A percentile compares a stretch with the other conserved stretches of the same genome.
Conservation (phyloP, 2,888 invertebrate species). For the Andrena dorsata region DNA sequence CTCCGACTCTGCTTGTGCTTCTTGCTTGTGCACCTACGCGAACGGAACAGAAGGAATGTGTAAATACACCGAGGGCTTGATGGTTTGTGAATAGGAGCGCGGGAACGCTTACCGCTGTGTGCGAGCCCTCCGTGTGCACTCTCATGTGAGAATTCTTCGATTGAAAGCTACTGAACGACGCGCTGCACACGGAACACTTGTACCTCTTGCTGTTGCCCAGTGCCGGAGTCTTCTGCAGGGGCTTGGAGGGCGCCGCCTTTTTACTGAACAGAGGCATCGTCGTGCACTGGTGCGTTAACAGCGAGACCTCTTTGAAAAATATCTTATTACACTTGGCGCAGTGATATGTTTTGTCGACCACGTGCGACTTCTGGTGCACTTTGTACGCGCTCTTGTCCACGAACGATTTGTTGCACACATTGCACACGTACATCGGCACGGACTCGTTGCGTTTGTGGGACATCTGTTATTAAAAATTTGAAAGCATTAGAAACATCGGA, state of each 20-base stretch:
- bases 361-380: constrained; percentile 77
- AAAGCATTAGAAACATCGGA: neutral
- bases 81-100: neutral
- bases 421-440: constrained; percentile 66
- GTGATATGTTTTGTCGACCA: constrained; percentile 78
- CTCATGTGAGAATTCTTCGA: constrained; percentile 78
- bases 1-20: constrained; percentile 65
- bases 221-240: constrained; percentile 58
- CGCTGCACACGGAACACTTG: constrained; percentile 76
- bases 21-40: constrained; percentile 60
- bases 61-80: neutral
- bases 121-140: constrained; percentile 65
- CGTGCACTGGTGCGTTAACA: constrained; percentile 78
- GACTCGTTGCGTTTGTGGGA: constrained; percentile 75
- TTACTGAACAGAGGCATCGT: constrained; percentile 64
- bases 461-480: constrained; percentile 59
- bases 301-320: constrained; percentile 80
- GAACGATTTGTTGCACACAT: constrained; percentile 75
- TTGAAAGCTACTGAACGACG: constrained; percentile 74
- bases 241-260: constrained; percentile 63
- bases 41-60: constrained; percentile 23
- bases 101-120: constrained; percentile 29
- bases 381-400: constrained; percentile 73
- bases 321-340: constrained; percentile 81
- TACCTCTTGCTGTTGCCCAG: constrained; percentile 71